Conservation (phyloP, 2,113 vertebrate species). For the Oophaga pumilio region DNA sequence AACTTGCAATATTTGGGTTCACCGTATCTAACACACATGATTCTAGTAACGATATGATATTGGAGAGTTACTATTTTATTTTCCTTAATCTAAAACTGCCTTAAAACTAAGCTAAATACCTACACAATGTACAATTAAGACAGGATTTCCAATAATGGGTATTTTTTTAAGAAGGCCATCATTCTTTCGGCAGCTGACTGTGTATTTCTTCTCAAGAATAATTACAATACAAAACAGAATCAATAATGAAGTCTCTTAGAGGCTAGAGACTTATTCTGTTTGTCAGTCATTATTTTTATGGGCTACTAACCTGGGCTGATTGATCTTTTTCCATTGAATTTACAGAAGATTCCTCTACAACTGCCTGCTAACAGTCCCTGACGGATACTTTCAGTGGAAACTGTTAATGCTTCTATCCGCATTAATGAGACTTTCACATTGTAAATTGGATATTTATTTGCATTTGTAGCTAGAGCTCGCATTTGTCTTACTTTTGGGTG, state of each 20-base stretch:
- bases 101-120: neutral
- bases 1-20: neutral
- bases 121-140: neutral
- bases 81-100: neutral
- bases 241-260: conserved; percentile 27
- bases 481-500: neutral
- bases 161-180: neutral
- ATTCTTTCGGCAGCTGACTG: neutral
- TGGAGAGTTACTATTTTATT: neutral
- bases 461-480: neutral
- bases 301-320: conserved; percentile 40
- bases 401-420: conserved; percentile 12
- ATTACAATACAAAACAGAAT: conserved; percentile 18
- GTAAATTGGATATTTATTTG: conserved; percentile 31
- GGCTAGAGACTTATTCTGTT: conserved; percentile 40
- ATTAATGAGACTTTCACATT: conserved; percentile 38
- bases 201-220: conserved; percentile 9
- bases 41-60: neutral
- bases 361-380: conserved; percentile 31
- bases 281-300: conserved; percentile 51
- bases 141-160: neutral
- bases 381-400: conserved; percentile 25
- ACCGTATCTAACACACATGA: neutral
- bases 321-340: conserved; percentile 45
- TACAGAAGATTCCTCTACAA: conserved; percentile 24